Conservation (phyloP, 2,113 vertebrate species). For the Chrysochloris asiatica region DNA sequence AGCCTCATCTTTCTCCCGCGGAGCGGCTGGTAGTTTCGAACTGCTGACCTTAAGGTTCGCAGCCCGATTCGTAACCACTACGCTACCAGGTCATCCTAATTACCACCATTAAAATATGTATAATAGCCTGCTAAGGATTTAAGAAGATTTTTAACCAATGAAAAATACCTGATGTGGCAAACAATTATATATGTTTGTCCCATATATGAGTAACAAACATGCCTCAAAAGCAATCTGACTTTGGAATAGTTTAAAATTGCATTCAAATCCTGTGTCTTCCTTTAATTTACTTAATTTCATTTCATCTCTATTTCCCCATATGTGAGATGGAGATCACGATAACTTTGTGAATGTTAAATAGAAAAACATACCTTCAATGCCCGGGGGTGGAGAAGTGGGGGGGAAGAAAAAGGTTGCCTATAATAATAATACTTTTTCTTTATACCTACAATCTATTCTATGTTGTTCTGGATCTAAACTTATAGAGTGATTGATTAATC, state of each 20-base stretch:
- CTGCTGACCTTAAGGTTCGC: too few species aligned
- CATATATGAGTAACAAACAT: too few species aligned
- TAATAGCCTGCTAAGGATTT: background rate
- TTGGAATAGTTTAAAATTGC: background rate
- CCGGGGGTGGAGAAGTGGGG: too few species aligned
- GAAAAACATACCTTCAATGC: background rate
- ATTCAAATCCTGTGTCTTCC: background rate
- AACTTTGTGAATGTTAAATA: background rate
- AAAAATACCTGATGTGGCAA: background rate
- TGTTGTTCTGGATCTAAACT: background rate
- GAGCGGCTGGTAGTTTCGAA: too few species aligned
- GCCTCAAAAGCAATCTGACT: background rate
- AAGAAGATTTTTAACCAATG: background rate
- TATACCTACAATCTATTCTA: background rate
- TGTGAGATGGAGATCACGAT: background rate
- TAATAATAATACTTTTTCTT: background rate
- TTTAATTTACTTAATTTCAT: background rate
- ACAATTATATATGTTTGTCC: too few species aligned
- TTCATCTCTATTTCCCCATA: background rate
- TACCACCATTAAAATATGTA: background rate
- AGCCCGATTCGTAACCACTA: too few species aligned
- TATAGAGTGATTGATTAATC: background rate
- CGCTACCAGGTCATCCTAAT: background rate
- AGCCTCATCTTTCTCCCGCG: too few species aligned
- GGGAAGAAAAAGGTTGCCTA: background rate